Evolutionary conservation across 1,140 invertebrate genomes (phyloP).

Genomic region (Leptinotarsa undecemlineata): DNA sequence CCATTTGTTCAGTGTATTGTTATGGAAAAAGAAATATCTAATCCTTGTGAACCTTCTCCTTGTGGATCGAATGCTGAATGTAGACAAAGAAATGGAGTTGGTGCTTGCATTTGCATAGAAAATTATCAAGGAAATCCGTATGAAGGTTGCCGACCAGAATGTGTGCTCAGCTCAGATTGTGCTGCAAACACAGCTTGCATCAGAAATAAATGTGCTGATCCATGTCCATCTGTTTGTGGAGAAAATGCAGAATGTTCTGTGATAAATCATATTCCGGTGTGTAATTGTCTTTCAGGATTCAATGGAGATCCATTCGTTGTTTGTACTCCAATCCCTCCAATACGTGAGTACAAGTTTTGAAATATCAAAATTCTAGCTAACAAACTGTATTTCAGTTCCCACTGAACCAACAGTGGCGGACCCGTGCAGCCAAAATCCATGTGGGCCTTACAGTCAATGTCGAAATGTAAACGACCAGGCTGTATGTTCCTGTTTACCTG

Average conservation of each 20-base stretch:
- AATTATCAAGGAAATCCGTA: slow-evolving; percentile 80
- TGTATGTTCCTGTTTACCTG: slow-evolving; percentile 67
- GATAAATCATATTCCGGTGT: slow-evolving; percentile 78
- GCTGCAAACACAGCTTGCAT: slow-evolving; percentile 74
- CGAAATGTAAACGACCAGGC: slow-evolving; percentile 63
- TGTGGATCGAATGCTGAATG: slow-evolving; percentile 73
- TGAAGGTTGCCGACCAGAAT: slow-evolving; percentile 78
- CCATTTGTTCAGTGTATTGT: slow-evolving; percentile 67
- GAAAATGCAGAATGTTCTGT: slow-evolving; percentile 77
- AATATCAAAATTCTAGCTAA: neutral
- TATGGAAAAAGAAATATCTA: slow-evolving; percentile 49
- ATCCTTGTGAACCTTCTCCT: slow-evolving; percentile 55
- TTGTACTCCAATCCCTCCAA: slow-evolving; percentile 40
- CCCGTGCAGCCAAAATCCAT: slow-evolving; percentile 70
- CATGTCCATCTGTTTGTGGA: slow-evolving; percentile 81
- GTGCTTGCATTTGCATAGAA: slow-evolving; percentile 72
- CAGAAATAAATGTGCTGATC: slow-evolving; percentile 77
- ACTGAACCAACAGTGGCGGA: slow-evolving; percentile 52
- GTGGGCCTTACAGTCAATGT: slow-evolving; percentile 71
- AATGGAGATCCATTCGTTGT: slow-evolving; percentile 72
- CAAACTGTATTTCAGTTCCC: slow-evolving; percentile 47
- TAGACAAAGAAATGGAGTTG: slow-evolving; percentile 65
- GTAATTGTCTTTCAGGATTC: slow-evolving; percentile 73
- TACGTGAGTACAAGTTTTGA: slow-evolving; percentile 43
- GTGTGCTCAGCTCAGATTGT: slow-evolving; percentile 78